Evolutionary conservation across 92 coral and sea anemone genomes (phyloP).

Genomic region (Bergia sp.): DNA sequence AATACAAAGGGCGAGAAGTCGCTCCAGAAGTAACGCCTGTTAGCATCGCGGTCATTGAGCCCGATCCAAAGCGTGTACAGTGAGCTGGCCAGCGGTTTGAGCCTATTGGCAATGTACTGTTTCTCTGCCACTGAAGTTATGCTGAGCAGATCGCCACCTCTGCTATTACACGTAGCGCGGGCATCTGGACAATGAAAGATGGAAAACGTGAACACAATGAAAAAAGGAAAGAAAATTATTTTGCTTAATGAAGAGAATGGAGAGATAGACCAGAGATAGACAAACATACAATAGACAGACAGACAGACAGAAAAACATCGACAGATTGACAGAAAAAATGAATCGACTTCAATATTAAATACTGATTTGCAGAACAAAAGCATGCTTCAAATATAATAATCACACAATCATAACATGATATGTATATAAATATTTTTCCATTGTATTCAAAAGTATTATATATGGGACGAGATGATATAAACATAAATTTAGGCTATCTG

Average conservation of each 20-base stretch:
- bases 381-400: too few species aligned
- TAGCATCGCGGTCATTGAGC: conserved; percentile 81
- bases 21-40: conserved; percentile 81
- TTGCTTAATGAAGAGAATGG: background rate
- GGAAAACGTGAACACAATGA: background rate
- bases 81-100: conserved; percentile 68
- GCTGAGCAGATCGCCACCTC: conserved; percentile 90
- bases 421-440: too few species aligned
- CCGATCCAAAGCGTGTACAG: conserved; percentile 86
- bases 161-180: conserved; percentile 83
- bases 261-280: background rate
- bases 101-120: conserved; percentile 69
- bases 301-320: background rate
- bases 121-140: conserved; percentile 73
- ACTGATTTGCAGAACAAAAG: too few species aligned
- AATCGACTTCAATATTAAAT: too few species aligned
- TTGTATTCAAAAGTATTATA: too few species aligned
- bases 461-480: too few species aligned
- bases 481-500: too few species aligned
- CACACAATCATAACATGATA: too few species aligned
- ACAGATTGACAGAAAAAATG: too few species aligned
- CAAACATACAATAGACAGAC: background rate
- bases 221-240: background rate
- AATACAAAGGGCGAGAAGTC: conserved; percentile 73
- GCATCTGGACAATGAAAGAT: conserved; percentile 68